Conservation (phyloP, 2,113 vertebrate genomes). For the Hydropotes inermis region DNA sequence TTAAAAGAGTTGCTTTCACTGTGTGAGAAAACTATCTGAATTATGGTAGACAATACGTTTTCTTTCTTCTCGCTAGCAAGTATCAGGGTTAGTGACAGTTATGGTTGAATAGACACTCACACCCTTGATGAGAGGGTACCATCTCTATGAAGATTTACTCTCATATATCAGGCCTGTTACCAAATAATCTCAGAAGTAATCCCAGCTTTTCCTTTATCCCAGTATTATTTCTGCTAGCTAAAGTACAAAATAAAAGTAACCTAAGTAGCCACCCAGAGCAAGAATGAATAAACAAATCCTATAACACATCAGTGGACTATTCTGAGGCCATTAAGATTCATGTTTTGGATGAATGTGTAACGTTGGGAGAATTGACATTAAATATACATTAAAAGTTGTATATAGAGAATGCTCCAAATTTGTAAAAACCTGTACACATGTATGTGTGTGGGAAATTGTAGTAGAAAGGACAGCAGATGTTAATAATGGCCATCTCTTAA, state of each 20-base stretch:
- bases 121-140: neutral
- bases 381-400: neutral
- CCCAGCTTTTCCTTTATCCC: neutral
- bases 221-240: neutral
- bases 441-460: neutral
- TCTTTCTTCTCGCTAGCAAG: neutral
- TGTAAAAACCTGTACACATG: neutral
- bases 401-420: neutral
- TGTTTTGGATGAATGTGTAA: neutral
- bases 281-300: neutral
- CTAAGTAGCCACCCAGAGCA: neutral
- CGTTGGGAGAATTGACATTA: neutral
- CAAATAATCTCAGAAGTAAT: neutral
- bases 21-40: neutral
- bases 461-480: neutral
- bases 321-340: neutral
- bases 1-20: neutral
- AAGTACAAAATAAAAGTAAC: neutral
- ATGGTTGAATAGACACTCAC: neutral
- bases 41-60: neutral
- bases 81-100: accelerated
- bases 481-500: neutral
- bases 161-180: neutral
- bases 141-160: neutral
- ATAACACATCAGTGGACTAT: neutral